These are phyloP conservation scores for Anthrax anthrax DNA, from an alignment of 2,888 invertebrate genomes.

Conservation along the genomic window DNA sequence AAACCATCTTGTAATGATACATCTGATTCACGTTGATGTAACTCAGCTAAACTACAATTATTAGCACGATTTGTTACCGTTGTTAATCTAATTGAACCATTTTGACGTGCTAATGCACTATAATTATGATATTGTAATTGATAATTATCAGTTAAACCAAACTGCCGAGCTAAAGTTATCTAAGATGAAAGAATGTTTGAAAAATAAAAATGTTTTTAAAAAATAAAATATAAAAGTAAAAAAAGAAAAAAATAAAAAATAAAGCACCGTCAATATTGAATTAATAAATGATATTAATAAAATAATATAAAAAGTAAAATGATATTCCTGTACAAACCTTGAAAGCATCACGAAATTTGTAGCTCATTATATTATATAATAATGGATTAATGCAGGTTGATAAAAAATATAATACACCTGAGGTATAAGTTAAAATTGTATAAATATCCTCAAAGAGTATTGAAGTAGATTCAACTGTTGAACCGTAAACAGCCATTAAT, in stretches of 20 bases:
- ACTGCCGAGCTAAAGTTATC: slow-evolving; percentile 31
- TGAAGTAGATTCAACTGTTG: slow-evolving; percentile 22
- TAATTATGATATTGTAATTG: slow-evolving; percentile 28
- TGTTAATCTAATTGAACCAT: slow-evolving; percentile 30
- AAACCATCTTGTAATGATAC: slow-evolving; percentile 28
- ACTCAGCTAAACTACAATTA: slow-evolving; percentile 23
- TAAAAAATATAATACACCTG: slow-evolving; percentile 51
- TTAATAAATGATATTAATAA: neutral
- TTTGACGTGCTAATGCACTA: slow-evolving; percentile 26
- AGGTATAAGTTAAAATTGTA: slow-evolving; percentile 49
- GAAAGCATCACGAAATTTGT: slow-evolving; percentile 55
- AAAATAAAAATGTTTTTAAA: too few relatives aligned
- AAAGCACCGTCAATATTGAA: neutral
- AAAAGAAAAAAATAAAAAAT: neutral
- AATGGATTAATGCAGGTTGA: slow-evolving; percentile 56
- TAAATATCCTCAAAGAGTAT: slow-evolving; percentile 40
- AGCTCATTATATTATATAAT: slow-evolving; percentile 55
- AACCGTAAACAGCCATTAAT: slow-evolving; percentile 62
- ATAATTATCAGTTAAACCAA: slow-evolving; percentile 22
- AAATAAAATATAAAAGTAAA: neutral
- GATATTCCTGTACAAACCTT: slow-evolving; percentile 33
- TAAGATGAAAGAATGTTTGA: slow-evolving; percentile 7
- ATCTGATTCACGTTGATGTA: slow-evolving; percentile 24
- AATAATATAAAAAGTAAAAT: neutral
- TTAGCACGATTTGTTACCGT: slow-evolving; percentile 31